Conservation (phyloP, 2,797 vertebrate species). For the Phataginus tetradactyla region DNA sequence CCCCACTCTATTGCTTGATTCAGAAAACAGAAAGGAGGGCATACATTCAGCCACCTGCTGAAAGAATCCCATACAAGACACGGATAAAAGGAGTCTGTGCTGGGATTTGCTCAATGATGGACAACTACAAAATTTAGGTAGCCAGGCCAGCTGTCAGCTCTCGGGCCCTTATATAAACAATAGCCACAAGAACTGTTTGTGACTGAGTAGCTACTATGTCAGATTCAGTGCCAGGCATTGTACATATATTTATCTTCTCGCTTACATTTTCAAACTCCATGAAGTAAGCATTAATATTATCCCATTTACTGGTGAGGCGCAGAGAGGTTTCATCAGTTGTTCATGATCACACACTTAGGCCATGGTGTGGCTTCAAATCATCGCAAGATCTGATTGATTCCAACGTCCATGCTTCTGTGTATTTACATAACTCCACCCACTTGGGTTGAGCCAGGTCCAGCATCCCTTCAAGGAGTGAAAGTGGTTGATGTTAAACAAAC, state of each 20-base stretch:
- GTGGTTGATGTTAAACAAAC: not conserved
- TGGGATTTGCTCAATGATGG: not conserved
- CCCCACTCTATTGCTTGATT: not conserved
- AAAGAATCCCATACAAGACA: not conserved
- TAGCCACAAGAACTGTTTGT: not conserved
- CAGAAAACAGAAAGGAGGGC: constrained; percentile 8
- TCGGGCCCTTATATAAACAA: not conserved
- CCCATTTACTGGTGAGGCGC: not conserved
- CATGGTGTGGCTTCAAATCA: not conserved
- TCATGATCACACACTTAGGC: not conserved
- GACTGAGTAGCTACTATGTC: not conserved
- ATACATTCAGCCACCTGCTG: not conserved
- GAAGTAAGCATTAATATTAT: not conserved
- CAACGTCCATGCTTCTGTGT: not conserved
- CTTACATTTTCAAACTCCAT: not conserved
- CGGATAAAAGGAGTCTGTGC: not conserved
- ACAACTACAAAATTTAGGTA: not conserved
- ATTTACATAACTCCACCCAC: not conserved
- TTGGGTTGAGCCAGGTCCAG: accelerated
- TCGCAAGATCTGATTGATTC: not conserved
- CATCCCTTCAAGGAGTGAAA: not conserved
- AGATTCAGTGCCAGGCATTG: not conserved
- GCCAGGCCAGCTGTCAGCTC: not conserved
- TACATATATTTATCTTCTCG: not conserved
- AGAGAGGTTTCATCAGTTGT: not conserved